Conservation (phyloP, 2,113 vertebrate species). For the Jaculus jaculus region DNA sequence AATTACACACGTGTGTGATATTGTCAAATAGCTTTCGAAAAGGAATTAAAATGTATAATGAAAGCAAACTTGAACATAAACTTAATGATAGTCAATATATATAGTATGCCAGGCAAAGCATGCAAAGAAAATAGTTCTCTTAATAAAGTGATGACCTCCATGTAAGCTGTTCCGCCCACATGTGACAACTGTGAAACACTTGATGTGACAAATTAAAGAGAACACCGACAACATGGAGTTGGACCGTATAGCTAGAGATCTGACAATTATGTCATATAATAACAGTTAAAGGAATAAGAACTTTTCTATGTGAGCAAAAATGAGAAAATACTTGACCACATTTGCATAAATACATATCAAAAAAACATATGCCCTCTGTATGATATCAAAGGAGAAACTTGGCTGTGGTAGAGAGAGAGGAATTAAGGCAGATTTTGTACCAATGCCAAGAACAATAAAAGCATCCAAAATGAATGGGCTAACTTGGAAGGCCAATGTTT, state of each 20-base stretch:
- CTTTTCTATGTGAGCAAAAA: background rate
- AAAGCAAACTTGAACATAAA: background rate
- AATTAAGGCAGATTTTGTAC: background rate
- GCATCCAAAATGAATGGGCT: background rate
- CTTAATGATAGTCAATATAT: background rate
- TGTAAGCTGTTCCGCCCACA: background rate
- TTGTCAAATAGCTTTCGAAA: too few species aligned
- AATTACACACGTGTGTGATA: too few species aligned
- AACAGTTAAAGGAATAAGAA: background rate
- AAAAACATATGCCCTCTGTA: background rate
- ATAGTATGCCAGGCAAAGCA: background rate
- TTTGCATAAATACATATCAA: background rate
- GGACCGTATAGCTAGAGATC: background rate
- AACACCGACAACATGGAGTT: background rate
- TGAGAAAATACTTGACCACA: background rate
- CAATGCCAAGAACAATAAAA: background rate
- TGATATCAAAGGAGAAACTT: background rate
- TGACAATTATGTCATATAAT: background rate
- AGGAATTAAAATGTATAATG: too few species aligned
- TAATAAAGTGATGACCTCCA: background rate
- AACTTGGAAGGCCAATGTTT: background rate
- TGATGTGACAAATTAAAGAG: background rate
- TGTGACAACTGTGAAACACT: background rate
- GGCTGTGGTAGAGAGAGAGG: background rate
- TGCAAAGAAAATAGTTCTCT: background rate